Percentiles rank a stretch among this genome's conserved stretches.
Conservation (phyloP, 2,113 vertebrate genomes). For the Myotis brandtii region DNA sequence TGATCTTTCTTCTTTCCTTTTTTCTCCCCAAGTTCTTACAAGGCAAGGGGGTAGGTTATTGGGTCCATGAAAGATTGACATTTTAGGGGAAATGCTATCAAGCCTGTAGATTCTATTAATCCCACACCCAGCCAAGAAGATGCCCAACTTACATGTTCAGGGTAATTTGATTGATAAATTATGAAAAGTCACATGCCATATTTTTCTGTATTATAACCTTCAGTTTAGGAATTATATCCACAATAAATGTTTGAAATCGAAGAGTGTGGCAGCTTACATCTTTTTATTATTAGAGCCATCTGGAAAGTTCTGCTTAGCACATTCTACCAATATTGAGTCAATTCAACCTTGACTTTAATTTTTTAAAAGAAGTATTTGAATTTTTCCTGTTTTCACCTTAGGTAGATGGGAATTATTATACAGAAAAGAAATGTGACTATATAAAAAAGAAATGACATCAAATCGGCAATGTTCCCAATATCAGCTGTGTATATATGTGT, state of each 20-base stretch:
- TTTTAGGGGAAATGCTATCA: neutral
- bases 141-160: neutral
- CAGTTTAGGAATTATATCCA: neutral
- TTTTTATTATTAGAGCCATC: neutral
- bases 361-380: neutral
- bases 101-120: neutral
- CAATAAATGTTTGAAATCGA: neutral
- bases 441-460: neutral
- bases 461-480: neutral
- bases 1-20: neutral
- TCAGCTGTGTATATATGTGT: neutral
- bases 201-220: neutral
- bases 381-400: neutral
- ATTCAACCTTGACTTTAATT: conserved; percentile 29
- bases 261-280: neutral
- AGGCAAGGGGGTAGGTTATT: neutral
- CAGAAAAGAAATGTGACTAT: neutral
- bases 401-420: neutral
- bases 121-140: neutral
- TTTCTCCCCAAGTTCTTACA: neutral
- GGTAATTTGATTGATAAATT: conserved; percentile 12
- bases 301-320: conserved; percentile 1
- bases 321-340: conserved; percentile 31
- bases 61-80: neutral
- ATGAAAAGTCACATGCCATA: neutral